phyloP scores from a whole-genome alignment of 2,113 vertebrate species.

The Cairina moschata region DNA sequence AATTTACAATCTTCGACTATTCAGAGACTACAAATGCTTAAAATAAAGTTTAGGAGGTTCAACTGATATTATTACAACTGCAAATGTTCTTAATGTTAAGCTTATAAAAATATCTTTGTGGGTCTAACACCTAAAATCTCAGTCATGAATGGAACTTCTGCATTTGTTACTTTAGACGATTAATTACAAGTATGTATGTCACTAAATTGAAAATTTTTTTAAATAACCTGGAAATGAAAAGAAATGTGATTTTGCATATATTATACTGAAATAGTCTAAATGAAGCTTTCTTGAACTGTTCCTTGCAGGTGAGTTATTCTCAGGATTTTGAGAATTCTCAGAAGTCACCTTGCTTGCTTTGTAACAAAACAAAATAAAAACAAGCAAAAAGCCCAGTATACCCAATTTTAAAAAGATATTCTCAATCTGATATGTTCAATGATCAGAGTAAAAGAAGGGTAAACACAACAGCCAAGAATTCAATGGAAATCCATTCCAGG shows the following conservation, averaged over 20 bases:
- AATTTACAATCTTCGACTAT: neutral
- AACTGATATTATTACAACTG: neutral
- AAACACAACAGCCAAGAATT: neutral
- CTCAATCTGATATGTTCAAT: neutral
- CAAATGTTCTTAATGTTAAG: neutral
- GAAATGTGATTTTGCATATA: fast-evolving
- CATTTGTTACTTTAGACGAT: neutral
- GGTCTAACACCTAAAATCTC: neutral
- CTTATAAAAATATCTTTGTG: neutral
- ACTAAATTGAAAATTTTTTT: neutral
- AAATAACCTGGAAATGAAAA: neutral
- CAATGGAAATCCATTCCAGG: neutral
- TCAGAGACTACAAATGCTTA: neutral
- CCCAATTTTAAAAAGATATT: neutral
- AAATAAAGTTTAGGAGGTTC: neutral
- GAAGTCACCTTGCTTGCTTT: neutral
- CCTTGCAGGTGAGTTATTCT: neutral
- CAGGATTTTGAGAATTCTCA: neutral
- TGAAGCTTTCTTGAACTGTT: neutral
- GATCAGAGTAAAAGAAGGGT: neutral
- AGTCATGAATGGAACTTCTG: neutral
- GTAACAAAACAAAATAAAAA: neutral
- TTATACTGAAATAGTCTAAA: neutral
- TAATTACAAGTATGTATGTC: neutral
- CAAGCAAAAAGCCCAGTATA: fast-evolving